A percentile compares a stretch with the other conserved stretches of the same genome.
Evolutionary conservation across 2,113 vertebrate species (phyloP).

Genomic region (Cryptotis parvus): DNA sequence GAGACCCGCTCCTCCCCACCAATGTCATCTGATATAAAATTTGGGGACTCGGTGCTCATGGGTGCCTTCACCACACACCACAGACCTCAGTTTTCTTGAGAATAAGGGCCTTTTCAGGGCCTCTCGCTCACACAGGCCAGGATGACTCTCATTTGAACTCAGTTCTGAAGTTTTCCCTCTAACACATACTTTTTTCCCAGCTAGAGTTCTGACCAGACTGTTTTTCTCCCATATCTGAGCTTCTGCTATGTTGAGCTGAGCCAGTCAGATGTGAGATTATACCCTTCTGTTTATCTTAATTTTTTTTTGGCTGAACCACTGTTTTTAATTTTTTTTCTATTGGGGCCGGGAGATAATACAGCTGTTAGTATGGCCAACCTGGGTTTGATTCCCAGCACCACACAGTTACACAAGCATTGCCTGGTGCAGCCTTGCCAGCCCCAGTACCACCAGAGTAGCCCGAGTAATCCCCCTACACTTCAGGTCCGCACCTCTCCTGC

Average conservation of each 20-base stretch:
- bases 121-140: slow-evolving; percentile 6
- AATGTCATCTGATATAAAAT: neutral
- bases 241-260: neutral
- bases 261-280: slow-evolving; percentile 8
- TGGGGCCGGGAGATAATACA: too few species aligned
- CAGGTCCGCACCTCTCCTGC: too few species aligned
- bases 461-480: too few species aligned
- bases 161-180: neutral
- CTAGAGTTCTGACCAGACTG: slow-evolving; percentile 20
- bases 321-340: slow-evolving; percentile 4
- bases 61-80: neutral
- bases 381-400: too few species aligned
- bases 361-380: too few species aligned
- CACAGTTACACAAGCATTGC: too few species aligned
- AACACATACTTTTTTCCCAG: neutral
- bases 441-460: too few species aligned
- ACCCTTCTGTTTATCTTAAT: neutral
- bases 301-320: slow-evolving; percentile 41
- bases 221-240: neutral
- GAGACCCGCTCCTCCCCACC: neutral
- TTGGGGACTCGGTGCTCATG: neutral
- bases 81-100: neutral
- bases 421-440: too few species aligned
- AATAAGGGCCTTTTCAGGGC: neutral
- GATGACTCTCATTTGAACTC: neutral